Conservation (phyloP, 2,113 vertebrate species). For the Scalopus aquaticus region DNA sequence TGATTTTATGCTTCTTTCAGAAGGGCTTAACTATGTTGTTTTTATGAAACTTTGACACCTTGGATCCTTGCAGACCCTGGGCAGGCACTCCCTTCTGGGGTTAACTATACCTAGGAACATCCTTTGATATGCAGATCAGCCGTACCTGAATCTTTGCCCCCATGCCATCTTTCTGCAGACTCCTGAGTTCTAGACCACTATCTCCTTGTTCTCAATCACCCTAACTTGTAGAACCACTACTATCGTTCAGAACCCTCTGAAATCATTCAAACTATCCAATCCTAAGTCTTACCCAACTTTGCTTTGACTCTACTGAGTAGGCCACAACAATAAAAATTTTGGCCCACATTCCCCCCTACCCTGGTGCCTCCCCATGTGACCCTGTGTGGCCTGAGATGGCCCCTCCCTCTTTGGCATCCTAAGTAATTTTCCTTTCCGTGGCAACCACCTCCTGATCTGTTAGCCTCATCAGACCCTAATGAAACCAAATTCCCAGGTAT, state of each 20-base stretch:
- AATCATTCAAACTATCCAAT: not conserved
- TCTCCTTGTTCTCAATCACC: not conserved
- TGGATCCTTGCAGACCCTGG: not conserved
- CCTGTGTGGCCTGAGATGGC: accelerated
- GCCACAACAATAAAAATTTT: not conserved
- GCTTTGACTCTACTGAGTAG: not conserved
- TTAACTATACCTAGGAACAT: not conserved
- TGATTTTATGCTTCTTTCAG: not conserved
- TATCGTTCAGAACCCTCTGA: not conserved
- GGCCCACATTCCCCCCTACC: not conserved
- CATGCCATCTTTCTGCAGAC: not conserved
- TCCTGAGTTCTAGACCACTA: not conserved
- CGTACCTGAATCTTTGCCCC: not conserved
- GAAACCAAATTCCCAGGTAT: not conserved
- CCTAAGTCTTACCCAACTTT: not conserved
- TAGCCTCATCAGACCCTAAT: not conserved
- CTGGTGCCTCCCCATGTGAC: not conserved
- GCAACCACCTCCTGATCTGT: not conserved
- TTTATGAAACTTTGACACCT: not conserved
- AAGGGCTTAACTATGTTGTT: not conserved
- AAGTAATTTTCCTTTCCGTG: not conserved
- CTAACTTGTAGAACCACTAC: accelerated
- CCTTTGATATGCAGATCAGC: not conserved
- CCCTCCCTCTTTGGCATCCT: not conserved
- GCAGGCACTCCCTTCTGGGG: not conserved